Percentiles rank a stretch among this genome's conserved stretches.
These are phyloP conservation scores for Calosoma granatense DNA, from an alignment of 1,140 invertebrate genomes.

Conservation along the genomic window DNA sequence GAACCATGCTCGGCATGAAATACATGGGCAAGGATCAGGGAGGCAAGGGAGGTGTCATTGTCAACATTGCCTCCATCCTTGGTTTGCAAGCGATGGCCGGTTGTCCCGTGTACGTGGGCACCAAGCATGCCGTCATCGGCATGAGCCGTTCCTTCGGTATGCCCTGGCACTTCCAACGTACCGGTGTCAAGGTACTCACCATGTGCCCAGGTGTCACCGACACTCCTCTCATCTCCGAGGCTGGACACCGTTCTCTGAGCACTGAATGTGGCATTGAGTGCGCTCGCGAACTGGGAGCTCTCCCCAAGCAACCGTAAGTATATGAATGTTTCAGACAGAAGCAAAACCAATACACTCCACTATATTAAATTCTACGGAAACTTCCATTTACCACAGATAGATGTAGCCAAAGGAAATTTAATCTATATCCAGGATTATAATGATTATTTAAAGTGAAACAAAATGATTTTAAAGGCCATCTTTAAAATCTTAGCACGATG, in stretches of 20 bases:
- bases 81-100: slow-evolving; percentile 35
- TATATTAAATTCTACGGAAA: neutral
- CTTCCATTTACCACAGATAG: no score
- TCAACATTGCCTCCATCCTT: slow-evolving; percentile 37
- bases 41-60: slow-evolving; percentile 35
- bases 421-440: no score
- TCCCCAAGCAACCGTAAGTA: slow-evolving; percentile 26
- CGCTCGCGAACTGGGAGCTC: slow-evolving; percentile 23
- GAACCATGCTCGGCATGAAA: slow-evolving; percentile 36
- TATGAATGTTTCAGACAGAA: neutral
- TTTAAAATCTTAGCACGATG: no score
- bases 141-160: slow-evolving; percentile 38
- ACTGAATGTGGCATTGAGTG: slow-evolving; percentile 35
- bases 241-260: slow-evolving; percentile 25
- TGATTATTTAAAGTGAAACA: no score
- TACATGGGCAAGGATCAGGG: slow-evolving; percentile 38
- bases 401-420: no score
- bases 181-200: slow-evolving; percentile 36
- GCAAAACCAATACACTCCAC: no score
- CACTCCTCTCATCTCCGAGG: slow-evolving; percentile 30
- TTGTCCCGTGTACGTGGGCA: slow-evolving; percentile 38
- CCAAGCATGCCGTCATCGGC: slow-evolving; percentile 43
- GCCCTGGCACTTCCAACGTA: slow-evolving; percentile 29
- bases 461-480: no score
- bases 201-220: slow-evolving; percentile 36